A percentile compares a stretch with the other conserved stretches of the same genome.
These are phyloP conservation scores for Lamellibrachia columna DNA, from an alignment of 2,888 invertebrate species.

Conservation along the genomic window DNA sequence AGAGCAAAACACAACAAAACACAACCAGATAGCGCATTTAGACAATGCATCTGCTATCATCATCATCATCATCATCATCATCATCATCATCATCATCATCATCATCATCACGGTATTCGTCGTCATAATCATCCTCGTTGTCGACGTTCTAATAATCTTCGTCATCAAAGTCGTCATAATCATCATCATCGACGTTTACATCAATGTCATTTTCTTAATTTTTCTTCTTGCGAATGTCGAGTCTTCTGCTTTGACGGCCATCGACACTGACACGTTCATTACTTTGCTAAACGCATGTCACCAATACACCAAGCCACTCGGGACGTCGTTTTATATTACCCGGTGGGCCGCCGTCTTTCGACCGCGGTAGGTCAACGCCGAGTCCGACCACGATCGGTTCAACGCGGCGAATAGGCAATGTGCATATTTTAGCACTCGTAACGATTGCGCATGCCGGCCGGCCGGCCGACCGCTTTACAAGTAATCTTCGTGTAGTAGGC, in stretches of 20 bases:
- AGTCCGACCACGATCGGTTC: not conserved
- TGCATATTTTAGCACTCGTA: not conserved
- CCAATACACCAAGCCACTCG: not conserved
- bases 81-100: too few species aligned
- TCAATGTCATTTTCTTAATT: not conserved
- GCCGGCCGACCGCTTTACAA: not conserved
- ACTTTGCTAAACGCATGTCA: not conserved
- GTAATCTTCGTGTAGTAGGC: slow-evolving; percentile 5
- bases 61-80: too few species aligned
- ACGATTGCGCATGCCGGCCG: not conserved
- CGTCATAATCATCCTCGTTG: too few species aligned
- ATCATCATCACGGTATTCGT: too few species aligned
- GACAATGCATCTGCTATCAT: too few species aligned
- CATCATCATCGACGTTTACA: too few species aligned
- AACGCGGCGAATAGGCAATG: not conserved
- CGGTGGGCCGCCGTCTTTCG: not conserved
- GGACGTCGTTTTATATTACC: not conserved
- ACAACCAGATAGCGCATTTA: too few species aligned
- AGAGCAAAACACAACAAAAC: too few species aligned
- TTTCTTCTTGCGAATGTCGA: not conserved
- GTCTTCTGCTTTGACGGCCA: not conserved
- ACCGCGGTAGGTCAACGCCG: not conserved
- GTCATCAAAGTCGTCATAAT: too few species aligned
- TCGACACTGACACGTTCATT: not conserved
- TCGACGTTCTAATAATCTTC: too few species aligned